Evolutionary conservation across 2,888 invertebrate genomes (phyloP), one percentile per base, ranked within the genome.

Genomic region (Hartigia nigra): DNA sequence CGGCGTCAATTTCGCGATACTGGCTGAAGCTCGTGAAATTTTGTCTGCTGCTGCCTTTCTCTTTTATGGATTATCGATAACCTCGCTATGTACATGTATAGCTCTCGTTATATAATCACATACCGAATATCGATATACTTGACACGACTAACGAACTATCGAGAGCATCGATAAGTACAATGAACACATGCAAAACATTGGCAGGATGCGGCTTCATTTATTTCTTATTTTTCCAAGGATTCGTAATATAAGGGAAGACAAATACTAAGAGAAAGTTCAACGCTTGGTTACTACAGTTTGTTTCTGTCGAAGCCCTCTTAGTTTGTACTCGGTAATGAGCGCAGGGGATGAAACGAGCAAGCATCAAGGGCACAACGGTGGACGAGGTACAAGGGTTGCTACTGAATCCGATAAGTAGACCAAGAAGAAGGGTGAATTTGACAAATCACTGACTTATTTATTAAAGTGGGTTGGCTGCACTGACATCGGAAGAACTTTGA

Each of bases 401-500:
- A 1, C 4, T 4, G 14, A 23, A 5, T 0, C 12, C 12, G 14
- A 37, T 37, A 37, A 37, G 37, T 4, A 4, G 14, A 39, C 4
- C 14, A 4, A 12, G 5, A 23, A 39, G 14, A 39, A 39, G 39
- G 23, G 4, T 5, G 14, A 39, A 23, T 23, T 23, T 14, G 39
- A 39, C 4, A 14, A 14, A 5, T 39, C 39, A 14, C 14, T 39
- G 39, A 39, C 14, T 39, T 14, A 14, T 39, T 39, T 39, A 39
- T 39, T 3, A 1, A 39, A 39, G 14, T 4, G 4, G 35, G 35
- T 35, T 35, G 35, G 35, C 35, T 35, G 35, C 36, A 12, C 36
- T 36, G 36, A 36, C 12, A 11, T 82, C 78, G 23, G 72, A 74
- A 76, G 11, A 39, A 76, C 79, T 80, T 80, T 80, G 80, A 74